A percentile compares a stretch with the other conserved stretches of the same genome.
phyloP scores from a whole-genome alignment of 1,140 invertebrate species.

The Elysia chlorotica region DNA sequence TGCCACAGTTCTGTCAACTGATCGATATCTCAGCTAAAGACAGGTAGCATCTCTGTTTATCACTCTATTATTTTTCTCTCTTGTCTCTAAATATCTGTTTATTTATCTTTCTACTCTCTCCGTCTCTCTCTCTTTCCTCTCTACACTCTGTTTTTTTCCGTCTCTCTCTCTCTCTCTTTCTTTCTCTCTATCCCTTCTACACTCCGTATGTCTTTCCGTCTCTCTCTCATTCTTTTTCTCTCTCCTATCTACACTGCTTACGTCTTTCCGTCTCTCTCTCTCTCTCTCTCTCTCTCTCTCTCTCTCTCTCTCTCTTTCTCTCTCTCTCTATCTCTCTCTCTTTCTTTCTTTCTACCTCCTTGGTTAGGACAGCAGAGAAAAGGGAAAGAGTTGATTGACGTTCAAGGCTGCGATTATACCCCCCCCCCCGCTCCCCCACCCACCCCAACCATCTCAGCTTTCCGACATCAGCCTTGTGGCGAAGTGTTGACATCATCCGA shows the following conservation, averaged over 20 bases:
- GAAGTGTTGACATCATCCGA: too few relatives aligned
- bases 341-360: too few relatives aligned
- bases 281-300: neutral
- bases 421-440: too few relatives aligned
- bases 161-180: constrained; percentile 6
- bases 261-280: neutral
- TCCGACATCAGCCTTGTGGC: too few relatives aligned
- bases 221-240: constrained; percentile 4
- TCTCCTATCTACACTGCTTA: too few relatives aligned
- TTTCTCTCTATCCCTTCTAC: constrained; percentile 1
- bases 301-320: neutral
- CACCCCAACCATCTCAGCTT: too few relatives aligned
- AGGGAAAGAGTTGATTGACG: too few relatives aligned
- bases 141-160: neutral
- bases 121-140: neutral
- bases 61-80: neutral
- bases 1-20: neutral
- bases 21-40: neutral
- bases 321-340: neutral
- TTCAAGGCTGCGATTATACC: too few relatives aligned
- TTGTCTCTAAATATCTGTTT: too few relatives aligned
- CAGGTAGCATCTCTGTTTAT: neutral
- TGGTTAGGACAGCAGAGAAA: too few relatives aligned
- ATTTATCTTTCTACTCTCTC: neutral
- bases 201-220: constrained; percentile 2